Percentiles rank a stretch among this genome's conserved stretches.
These are phyloP conservation scores for Achatina immaculata DNA, from an alignment of 1,140 invertebrate species.

Conservation along the genomic window DNA sequence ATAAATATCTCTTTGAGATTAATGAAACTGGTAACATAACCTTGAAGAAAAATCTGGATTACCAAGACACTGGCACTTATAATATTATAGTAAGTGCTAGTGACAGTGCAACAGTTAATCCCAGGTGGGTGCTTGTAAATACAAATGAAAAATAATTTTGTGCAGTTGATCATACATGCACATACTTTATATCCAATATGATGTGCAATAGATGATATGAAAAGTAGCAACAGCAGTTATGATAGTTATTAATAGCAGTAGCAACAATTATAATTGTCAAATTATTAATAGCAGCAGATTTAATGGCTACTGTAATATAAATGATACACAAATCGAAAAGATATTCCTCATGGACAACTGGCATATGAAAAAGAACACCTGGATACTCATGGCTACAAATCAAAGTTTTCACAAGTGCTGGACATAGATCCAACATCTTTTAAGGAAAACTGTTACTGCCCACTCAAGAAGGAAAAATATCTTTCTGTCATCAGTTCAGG, in stretches of 20 bases:
- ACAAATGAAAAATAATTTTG: not conserved
- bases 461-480: no score
- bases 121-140: not conserved
- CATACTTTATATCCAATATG: not conserved
- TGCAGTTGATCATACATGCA: not conserved
- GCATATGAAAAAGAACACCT: no score
- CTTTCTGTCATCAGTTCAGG: no score
- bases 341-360: no score
- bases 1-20: not conserved
- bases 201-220: not conserved
- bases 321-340: no score
- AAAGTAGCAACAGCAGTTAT: not conserved
- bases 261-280: not conserved
- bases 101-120: not conserved
- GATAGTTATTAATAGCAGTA: not conserved
- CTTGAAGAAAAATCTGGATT: constrained; percentile 4
- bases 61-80: constrained; percentile 19
- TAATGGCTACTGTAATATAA: no score
- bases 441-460: no score
- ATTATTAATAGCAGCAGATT: no score
- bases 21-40: constrained; percentile 20
- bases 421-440: no score
- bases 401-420: no score
- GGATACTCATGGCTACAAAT: no score
- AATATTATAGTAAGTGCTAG: constrained; percentile 20